Conservation (phyloP, 2,888 invertebrate genomes). For the Nephrotoma guestfalica region DNA sequence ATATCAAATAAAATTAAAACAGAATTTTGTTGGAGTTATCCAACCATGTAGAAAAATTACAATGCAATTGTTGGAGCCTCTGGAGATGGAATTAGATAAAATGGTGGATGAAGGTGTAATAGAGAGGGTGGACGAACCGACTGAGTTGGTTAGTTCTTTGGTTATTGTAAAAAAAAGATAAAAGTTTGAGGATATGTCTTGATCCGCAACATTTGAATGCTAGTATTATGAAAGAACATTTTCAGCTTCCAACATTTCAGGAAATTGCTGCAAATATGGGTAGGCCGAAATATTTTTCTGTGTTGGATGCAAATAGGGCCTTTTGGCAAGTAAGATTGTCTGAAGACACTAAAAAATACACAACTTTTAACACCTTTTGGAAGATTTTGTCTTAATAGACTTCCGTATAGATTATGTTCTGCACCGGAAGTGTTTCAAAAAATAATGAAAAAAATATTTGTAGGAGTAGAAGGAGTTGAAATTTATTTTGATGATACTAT, state of each 20-base stretch:
- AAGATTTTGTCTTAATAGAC: too few species aligned
- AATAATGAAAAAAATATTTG: neutral
- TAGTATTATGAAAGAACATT: neutral
- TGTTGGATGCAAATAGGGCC: too few species aligned
- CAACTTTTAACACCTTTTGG: too few species aligned
- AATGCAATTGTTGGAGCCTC: neutral
- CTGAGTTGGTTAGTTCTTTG: neutral
- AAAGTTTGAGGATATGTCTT: too few species aligned
- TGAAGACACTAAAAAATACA: neutral
- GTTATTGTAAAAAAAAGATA: neutral
- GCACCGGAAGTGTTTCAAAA: neutral
- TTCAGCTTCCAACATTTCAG: neutral
- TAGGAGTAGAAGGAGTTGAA: neutral
- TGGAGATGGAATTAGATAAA: neutral
- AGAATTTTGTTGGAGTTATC: neutral
- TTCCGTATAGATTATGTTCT: too few species aligned
- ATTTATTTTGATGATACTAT: neutral
- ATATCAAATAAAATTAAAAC: neutral
- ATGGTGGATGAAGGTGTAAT: neutral
- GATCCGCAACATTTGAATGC: neutral
- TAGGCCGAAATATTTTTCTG: too few species aligned
- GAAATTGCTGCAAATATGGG: neutral
- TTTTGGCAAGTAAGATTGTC: neutral
- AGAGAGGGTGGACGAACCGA: neutral
- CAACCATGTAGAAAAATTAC: neutral